phyloP scores from a whole-genome alignment of 2,888 invertebrate species.

The Drosophila mercatorum region DNA sequence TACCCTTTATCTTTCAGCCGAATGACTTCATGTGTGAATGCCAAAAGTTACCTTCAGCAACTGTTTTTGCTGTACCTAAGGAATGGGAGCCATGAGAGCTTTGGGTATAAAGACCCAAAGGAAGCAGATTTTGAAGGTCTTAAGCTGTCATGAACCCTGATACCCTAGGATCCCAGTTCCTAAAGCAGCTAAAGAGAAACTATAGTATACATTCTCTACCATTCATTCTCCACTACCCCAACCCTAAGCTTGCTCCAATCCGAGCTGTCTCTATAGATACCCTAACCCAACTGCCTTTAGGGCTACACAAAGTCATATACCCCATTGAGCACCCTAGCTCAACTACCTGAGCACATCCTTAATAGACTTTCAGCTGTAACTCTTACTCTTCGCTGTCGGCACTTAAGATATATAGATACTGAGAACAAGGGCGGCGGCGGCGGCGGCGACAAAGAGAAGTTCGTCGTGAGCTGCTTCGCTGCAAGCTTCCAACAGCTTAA shows the following conservation, averaged over 20 bases:
- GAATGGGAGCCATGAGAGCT: neutral
- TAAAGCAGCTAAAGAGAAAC: no score
- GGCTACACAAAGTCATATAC: neutral
- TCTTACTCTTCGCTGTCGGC: constrained; percentile 32
- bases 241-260: no score
- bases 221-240: no score
- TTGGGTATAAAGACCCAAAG: neutral
- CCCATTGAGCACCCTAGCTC: constrained; percentile 2
- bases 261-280: neutral
- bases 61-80: neutral
- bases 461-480: neutral
- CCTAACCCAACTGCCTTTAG: neutral
- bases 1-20: neutral
- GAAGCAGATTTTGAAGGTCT: neutral
- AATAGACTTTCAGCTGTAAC: constrained; percentile 38
- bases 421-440: no score
- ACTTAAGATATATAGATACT: constrained; percentile 27
- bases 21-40: neutral
- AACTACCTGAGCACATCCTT: constrained; percentile 19
- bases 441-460: neutral
- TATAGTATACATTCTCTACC: no score
- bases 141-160: neutral
- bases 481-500: constrained; percentile 11
- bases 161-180: neutral
- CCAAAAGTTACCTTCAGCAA: neutral